Conservation (phyloP, 2,888 invertebrate genomes). For the Hyposoter didymator region DNA sequence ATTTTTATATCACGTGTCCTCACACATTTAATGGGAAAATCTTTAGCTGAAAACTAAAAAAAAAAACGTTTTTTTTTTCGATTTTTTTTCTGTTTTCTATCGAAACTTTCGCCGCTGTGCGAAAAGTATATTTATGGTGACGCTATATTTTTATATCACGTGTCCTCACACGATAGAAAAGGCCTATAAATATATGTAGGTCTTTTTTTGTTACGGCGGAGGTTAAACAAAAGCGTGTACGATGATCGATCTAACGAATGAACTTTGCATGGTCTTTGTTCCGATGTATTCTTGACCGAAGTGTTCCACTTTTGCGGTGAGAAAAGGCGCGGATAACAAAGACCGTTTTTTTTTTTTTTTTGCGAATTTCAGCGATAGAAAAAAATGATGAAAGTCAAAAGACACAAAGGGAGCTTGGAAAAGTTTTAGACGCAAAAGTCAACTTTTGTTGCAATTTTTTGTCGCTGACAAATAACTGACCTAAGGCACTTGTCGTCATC, state of each 20-base stretch:
- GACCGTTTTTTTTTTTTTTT: not conserved
- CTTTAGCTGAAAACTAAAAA: not conserved
- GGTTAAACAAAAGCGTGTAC: constrained; percentile 20
- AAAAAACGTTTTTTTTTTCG: not conserved
- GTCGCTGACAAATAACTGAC: not conserved
- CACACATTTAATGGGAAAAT: not conserved
- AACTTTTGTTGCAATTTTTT: not conserved
- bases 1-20: not conserved
- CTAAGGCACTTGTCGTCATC: constrained; percentile 44
- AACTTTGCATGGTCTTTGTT: constrained; percentile 48
- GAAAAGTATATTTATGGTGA: not conserved
- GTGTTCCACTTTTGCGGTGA: constrained; percentile 31
- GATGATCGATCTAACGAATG: constrained; percentile 55
- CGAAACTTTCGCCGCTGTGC: not conserved
- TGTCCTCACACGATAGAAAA: not conserved
- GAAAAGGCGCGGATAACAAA: not conserved
- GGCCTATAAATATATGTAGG: constrained; percentile 1
- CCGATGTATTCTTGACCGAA: constrained; percentile 34
- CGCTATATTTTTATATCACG: not conserved
- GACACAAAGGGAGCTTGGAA: not conserved
- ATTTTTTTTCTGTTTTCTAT: too few species aligned
- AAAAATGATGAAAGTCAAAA: not conserved
- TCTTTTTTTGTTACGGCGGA: constrained; percentile 25
- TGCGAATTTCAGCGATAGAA: not conserved
- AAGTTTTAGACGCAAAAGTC: not conserved